Evolutionary conservation across 2,888 invertebrate genomes (phyloP), one percentile per base, ranked within the genome.

Genomic region (Euclidia mi): DNA sequence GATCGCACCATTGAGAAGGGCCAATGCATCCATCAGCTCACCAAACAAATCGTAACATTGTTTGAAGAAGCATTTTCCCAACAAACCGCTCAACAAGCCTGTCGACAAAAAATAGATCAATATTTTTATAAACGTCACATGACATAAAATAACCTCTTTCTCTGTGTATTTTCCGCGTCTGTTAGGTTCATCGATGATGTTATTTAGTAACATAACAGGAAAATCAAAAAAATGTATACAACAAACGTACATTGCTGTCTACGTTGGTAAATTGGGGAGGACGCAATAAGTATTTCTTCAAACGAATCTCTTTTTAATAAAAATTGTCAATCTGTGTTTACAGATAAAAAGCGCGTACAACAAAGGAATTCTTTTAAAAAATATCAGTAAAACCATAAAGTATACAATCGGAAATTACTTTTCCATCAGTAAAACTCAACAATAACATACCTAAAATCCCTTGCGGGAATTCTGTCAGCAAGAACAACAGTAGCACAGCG

Each of bases 401-500:
- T n/a, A n/a, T n/a, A n/a, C n/a, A n/a, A n/a, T n/a, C n/a, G n/a
- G n/a, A n/a, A n/a, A n/a, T n/a, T n/a, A n/a, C n/a, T n/a, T n/a
- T n/a, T n/a, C n/a, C n/a, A n/a, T n/a, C n/a, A n/a, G n/a, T n/a
- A n/a, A n/a, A n/a, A n/a, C n/a, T n/a, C n/a, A n/a, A n/a, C n/a
- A n/a, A n/a, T n/a, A n/a, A 53, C 84, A 74, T 46, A 91, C 97
- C 97, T 51, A 97, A 90, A 41, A 96, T 95, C 3, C 96, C 98
- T 79, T 98, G 98, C 0, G 98, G 99, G 69, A 98, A 96, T 88
- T 99, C 99, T 0, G 98, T 98, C 41, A 98, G 90, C 1, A 99
- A 95, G 81, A 99, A 99, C 2, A 99, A 95, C 1, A 98, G 89
- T 0, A 99, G 95, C 0, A 99, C 98, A 0, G 98, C 98, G 1